Base-by-base conservation (phyloP, 2,888 invertebrate species). In the Creontiades dilutus region DNA sequence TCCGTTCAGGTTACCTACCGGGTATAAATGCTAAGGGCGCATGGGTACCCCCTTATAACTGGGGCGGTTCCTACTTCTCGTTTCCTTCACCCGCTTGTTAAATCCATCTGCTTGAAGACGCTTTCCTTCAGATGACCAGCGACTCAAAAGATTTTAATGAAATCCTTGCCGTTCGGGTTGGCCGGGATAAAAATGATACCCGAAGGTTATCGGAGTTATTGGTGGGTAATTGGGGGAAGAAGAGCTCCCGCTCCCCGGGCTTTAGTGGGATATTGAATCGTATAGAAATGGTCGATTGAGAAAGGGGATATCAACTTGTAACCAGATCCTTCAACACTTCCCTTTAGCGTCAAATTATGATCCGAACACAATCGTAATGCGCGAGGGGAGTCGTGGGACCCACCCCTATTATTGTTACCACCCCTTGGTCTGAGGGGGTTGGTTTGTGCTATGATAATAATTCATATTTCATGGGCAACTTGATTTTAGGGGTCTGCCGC, bases 401-500 rank as follows among this genome's bases (percentile, higher is more conserved):
- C 46, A 28, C 82, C 82, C 82, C 76, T 86, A 86, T 86, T 86
- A 75, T 86, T 86, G 75, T 86, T 37, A 86, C 75, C 61, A 75
- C 86, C 75, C 55, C 57, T 80, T 55, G 28, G 78, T 14, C 52
- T 12, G 52, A 52, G n/a, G 57, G 57, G 57, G 57, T 80, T 13
- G 88, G 88, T 88, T 86, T 80, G 80, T 23, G 89, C 89, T 89
- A 89, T 89, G 82, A 89, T 89, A 89, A 88, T 89, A 89, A 89
- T 89, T 89, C 89, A 89, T 89, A 89, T 89, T 89, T 89, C 89
- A 89, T 61, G 89, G 89, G 27, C 89, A 89, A 89, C 89, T 89
- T 57, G 89, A 57, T 89, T 55, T 78, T 23, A 85, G 88, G 80
- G 88, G 88, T 76, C 78, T 23, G 23, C 88, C 80, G 89, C 89